A percentile compares a stretch with the other conserved stretches of the same genome.
phyloP scores from a whole-genome alignment of 2,888 invertebrate genomes.

The Taenaris catops region DNA sequence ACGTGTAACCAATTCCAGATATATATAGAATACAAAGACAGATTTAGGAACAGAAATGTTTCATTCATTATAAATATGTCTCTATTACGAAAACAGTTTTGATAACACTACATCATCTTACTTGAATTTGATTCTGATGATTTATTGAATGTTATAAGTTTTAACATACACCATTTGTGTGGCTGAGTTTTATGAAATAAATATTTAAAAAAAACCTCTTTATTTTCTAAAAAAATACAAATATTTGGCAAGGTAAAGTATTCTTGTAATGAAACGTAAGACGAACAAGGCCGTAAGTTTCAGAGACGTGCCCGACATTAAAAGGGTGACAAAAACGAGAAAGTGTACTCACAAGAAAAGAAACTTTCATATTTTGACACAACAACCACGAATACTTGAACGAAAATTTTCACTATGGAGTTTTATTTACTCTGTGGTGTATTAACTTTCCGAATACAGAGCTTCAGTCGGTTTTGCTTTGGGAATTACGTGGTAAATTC shows the following conservation, averaged over 20 bases:
- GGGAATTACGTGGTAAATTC: slow-evolving; percentile 4
- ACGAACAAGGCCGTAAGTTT: slow-evolving; percentile 1
- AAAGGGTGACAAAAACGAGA: slow-evolving; percentile 7
- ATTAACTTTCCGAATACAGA: slow-evolving; percentile 10
- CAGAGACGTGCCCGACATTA: slow-evolving; percentile 7
- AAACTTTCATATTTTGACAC: slow-evolving; percentile 12
- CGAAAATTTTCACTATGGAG: slow-evolving; percentile 5
- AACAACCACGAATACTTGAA: slow-evolving; percentile 6
- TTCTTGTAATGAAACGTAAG: neutral
- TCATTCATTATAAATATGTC: too few relatives aligned
- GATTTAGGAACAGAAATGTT: too few relatives aligned
- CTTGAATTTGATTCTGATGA: too few relatives aligned
- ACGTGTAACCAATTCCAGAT: too few relatives aligned
- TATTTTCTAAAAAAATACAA: too few relatives aligned
- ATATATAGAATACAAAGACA: too few relatives aligned
- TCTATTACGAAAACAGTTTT: too few relatives aligned
- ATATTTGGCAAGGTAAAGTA: neutral
- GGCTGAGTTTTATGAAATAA: too few relatives aligned
- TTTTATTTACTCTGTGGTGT: slow-evolving; percentile 8
- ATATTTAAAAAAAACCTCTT: too few relatives aligned
- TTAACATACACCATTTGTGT: too few relatives aligned
- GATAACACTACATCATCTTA: too few relatives aligned
- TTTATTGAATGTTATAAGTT: too few relatives aligned
- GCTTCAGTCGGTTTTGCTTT: slow-evolving; percentile 9
- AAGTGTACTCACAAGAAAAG: slow-evolving; percentile 6